Evolutionary conservation across 2,113 vertebrate genomes (phyloP).

Genomic region (Ondatra zibethicus): DNA sequence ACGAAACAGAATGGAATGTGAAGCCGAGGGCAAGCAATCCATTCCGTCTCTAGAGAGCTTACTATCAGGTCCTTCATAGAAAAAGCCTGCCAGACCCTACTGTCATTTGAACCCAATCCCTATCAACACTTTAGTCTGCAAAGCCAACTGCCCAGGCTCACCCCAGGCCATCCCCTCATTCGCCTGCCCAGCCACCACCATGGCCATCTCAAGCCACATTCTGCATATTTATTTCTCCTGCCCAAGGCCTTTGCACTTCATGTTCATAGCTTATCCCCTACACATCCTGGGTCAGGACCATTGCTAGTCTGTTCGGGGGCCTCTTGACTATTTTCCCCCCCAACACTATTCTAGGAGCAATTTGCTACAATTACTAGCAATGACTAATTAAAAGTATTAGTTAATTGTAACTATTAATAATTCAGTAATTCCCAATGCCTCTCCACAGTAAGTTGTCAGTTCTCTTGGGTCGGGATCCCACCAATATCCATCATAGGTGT

Average conservation of each 20-base stretch:
- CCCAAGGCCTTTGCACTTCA: neutral
- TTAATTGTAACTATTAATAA: too few relatives aligned
- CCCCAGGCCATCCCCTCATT: neutral
- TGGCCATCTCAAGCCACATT: neutral
- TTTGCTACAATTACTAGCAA: neutral
- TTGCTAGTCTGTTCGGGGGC: neutral
- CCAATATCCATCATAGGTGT: too few relatives aligned
- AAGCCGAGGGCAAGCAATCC: neutral
- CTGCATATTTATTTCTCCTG: too few relatives aligned
- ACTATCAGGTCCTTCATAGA: neutral
- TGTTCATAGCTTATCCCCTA: neutral
- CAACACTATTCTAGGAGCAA: neutral
- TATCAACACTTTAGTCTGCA: neutral
- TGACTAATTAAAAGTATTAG: neutral
- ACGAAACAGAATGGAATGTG: neutral
- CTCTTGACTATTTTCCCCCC: neutral
- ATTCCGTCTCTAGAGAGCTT: rapidly evolving
- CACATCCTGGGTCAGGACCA: too few relatives aligned
- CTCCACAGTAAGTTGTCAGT: neutral
- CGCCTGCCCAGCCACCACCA: neutral
- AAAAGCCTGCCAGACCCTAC: neutral
- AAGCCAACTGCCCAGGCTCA: neutral
- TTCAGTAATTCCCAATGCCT: neutral
- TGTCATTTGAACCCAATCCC: neutral
- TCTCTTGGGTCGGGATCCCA: neutral